Evolutionary conservation across 2,888 invertebrate species (phyloP).

Genomic region (Palloptera scutellata): DNA sequence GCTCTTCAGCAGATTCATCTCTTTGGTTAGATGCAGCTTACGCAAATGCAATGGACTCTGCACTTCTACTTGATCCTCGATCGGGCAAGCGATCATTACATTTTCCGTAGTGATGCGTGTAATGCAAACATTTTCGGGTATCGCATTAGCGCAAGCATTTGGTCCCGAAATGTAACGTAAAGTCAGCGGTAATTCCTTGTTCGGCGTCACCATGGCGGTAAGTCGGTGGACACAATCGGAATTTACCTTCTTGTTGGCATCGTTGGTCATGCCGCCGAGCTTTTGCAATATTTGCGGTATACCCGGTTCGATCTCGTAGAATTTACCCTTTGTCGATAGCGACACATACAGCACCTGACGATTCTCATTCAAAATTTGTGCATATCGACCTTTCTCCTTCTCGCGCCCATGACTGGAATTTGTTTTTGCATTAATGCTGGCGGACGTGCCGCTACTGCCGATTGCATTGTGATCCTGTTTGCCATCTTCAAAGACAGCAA

Average conservation of each 20-base stretch:
- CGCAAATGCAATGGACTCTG: constrained; percentile 65
- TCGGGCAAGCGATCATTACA: constrained; percentile 66
- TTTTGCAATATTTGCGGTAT: constrained; percentile 64
- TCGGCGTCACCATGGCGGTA: constrained; percentile 54
- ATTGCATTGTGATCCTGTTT: constrained; percentile 55
- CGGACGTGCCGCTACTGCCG: constrained; percentile 33
- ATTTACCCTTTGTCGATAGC: constrained; percentile 77
- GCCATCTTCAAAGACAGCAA: constrained; percentile 80
- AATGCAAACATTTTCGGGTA: constrained; percentile 61
- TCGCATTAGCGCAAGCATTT: constrained; percentile 49
- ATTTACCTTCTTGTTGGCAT: constrained; percentile 57
- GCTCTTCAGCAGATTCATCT: constrained; percentile 60
- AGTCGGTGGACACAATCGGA: constrained; percentile 63
- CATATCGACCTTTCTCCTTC: constrained; percentile 70
- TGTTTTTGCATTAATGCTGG: constrained; percentile 36
- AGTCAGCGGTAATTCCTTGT: constrained; percentile 57
- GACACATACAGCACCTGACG: constrained; percentile 79
- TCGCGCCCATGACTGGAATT: constrained; percentile 54
- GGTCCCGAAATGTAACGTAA: constrained; percentile 62
- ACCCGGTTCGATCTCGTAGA: constrained; percentile 73
- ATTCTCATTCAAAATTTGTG: constrained; percentile 77
- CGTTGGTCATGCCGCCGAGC: constrained; percentile 43
- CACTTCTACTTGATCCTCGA: constrained; percentile 64
- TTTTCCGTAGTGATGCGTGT: constrained; percentile 59
- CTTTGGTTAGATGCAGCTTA: constrained; percentile 65